phyloP scores from a whole-genome alignment of 2,797 vertebrate species.

The Sebastes hubbsi region DNA sequence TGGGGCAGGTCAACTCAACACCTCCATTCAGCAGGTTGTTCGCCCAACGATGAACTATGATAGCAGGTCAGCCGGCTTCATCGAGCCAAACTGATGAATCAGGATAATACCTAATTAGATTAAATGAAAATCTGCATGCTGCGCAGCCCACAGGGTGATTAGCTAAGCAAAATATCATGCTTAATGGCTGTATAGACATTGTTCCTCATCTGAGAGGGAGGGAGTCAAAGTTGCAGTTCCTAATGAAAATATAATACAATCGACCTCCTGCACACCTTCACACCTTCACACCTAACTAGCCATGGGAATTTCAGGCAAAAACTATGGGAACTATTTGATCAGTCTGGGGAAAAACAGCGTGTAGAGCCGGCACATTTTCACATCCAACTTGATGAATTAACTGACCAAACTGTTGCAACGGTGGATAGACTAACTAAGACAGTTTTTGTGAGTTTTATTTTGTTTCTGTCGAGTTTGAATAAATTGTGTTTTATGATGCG shows the following conservation, averaged over 20 bases:
- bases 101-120: constrained; percentile 70
- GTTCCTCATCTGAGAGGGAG: not conserved
- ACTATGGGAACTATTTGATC: not conserved
- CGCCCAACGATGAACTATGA: constrained; percentile 48
- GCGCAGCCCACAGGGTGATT: constrained; percentile 59
- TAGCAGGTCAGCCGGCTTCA: constrained; percentile 59
- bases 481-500: no score
- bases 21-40: constrained; percentile 73
- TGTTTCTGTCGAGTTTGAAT: no score
- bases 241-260: not conserved
- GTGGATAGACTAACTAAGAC: not conserved
- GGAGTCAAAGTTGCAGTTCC: not conserved
- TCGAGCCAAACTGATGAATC: constrained; percentile 71
- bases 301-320: not conserved
- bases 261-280: not conserved
- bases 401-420: not conserved
- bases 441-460: not conserved
- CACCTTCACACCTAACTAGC: not conserved
- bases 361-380: not conserved
- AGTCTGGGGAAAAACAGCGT: not conserved
- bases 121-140: constrained; percentile 69
- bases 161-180: constrained; percentile 62
- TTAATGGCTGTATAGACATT: constrained; percentile 6
- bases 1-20: constrained; percentile 64
- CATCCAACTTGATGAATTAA: not conserved